phyloP scores from a whole-genome alignment of 2,113 vertebrate species.

The Furnarius figulus region DNA sequence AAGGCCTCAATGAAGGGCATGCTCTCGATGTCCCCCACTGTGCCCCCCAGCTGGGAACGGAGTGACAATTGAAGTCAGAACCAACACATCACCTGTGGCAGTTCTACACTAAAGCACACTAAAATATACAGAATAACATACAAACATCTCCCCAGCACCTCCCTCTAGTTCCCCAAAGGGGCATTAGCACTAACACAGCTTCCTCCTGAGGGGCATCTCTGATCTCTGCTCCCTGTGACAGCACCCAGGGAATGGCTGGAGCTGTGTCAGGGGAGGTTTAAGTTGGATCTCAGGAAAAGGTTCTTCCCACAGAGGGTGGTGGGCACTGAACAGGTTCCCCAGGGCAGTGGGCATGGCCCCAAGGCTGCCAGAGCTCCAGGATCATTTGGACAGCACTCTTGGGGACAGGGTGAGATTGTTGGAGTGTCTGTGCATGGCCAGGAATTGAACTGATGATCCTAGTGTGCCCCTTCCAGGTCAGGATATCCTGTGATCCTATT shows the following conservation, averaged over 20 bases:
- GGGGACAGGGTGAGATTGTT: background rate
- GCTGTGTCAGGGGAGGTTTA: background rate
- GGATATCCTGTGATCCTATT: background rate
- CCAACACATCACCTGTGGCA: background rate
- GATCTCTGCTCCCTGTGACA: background rate
- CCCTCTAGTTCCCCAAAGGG: background rate
- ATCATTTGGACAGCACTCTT: background rate
- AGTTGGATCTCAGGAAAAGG: background rate
- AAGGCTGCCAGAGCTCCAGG: background rate
- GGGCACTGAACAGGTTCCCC: background rate
- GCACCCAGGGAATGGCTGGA: background rate
- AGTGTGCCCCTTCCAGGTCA: background rate
- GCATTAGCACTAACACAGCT: background rate
- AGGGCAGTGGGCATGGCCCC: background rate
- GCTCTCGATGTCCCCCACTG: conserved; percentile 94
- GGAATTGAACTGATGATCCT: fast-evolving
- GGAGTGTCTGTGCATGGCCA: background rate
- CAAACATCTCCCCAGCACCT: background rate
- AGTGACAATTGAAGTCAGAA: background rate
- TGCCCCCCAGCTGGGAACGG: conserved; percentile 86
- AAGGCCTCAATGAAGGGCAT: conserved; percentile 99
- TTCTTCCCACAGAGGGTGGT: background rate
- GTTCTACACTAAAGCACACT: fast-evolving
- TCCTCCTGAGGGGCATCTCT: background rate
- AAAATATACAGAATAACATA: background rate